Evolutionary conservation across 2,888 invertebrate genomes (phyloP), one percentile per base, ranked within the genome.

Genomic region (Troides oblongomaculatus): DNA sequence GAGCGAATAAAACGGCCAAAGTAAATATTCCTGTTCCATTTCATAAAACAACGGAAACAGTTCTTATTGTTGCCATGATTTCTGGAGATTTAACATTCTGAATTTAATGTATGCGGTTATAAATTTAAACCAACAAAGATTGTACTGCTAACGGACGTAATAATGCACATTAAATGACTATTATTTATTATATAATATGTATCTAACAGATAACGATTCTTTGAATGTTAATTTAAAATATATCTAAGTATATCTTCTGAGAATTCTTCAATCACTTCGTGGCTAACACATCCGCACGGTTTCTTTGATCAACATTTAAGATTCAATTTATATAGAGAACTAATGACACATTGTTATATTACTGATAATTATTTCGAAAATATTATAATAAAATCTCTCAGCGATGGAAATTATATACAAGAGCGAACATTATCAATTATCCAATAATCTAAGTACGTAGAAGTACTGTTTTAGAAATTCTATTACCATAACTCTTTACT

Each of bases 261-360:
- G 83, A 85, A 84, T 74, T 78, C 73, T 83, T 81, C 80, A 78
- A 80, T 81, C 81, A 78, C 79, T 78, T 79, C 82, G 81, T 83
- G 81, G 82, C 81, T 79, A 78, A 84, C 81, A 81, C 81, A 75
- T 82, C 72, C 75, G 78, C 75, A 79, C 85, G 85, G 85, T 79
- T 76, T 84, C 82, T 88, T 88, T 88, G 88, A 88, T 88, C 83
- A 77, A 77, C 82, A 81, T 89, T 81, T 79, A 83, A 75, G 78
- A 77, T 80, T 84, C 82, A 83, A 88, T 89, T 84, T 82, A 89
- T 85, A 84, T 81, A 76, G 78, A 82, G 86, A 89, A 89, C 89
- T 87, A 89, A 83, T 83, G 80, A 79, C 79, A 76, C 80, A 87
- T 87, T 88, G 87, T 87, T 84, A 75, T 75, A 85, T 86, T 84